Conservation (phyloP, 1,140 invertebrate genomes). For the Marisa cornuarietis region DNA sequence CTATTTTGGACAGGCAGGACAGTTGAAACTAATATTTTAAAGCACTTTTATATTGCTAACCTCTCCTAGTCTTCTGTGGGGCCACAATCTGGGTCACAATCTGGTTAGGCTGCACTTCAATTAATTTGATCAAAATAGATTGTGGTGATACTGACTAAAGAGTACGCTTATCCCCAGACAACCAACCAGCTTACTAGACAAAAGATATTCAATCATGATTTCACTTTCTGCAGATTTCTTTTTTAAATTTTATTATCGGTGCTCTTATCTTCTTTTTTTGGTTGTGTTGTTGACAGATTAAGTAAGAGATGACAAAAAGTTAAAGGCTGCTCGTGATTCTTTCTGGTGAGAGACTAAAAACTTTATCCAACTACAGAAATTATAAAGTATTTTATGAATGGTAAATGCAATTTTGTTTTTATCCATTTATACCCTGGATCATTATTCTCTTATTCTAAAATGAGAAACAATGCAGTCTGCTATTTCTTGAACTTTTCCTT, state of each 20-base stretch:
- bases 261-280: too few species aligned
- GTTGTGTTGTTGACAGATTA: background rate
- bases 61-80: too few species aligned
- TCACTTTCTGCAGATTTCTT: too few species aligned
- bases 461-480: background rate
- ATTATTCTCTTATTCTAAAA: background rate
- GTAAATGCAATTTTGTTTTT: background rate
- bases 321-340: background rate
- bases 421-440: background rate
- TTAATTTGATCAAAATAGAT: too few species aligned
- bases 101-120: too few species aligned
- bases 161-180: too few species aligned
- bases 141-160: too few species aligned
- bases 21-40: too few species aligned
- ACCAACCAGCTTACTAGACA: too few species aligned
- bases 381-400: background rate
- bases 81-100: too few species aligned
- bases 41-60: too few species aligned
- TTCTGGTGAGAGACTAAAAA: background rate
- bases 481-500: constrained; percentile 19
- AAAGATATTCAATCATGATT: too few species aligned
- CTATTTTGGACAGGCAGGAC: background rate
- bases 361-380: background rate
- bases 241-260: background rate
- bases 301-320: background rate